Base-by-base conservation (phyloP, 2,888 invertebrate genomes). In the Dromius quadrimaculatus region DNA sequence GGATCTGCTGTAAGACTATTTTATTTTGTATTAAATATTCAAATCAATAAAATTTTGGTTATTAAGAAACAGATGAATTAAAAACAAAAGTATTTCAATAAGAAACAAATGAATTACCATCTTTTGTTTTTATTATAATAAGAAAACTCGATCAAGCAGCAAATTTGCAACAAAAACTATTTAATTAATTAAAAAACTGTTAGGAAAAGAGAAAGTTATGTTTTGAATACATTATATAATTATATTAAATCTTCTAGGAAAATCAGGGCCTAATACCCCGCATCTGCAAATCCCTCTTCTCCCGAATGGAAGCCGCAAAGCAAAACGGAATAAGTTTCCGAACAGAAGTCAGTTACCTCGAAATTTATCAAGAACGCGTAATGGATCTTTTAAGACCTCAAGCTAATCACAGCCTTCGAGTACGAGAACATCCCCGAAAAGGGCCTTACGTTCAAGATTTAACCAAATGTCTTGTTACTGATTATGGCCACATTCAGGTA, bases 381-480 rank as follows among this genome's bases (percentile, higher is more conserved):
- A 87, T 91, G 74, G 93, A 93, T 81, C 82, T 93, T 72, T 81
- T 93, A 59, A 76, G 79, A 79, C 83, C 83, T 0, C 83, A 83
- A 4, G 78, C 82, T 23, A 92, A 92, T 75, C 79, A 81, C 74
- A 81, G 81, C 74, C 84, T 88, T 41, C 88, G 87, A 75, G 90
- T 93, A 23, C 82, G 93, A 65, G 92, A 93, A 81, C 92, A 93
- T 82, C 92, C 92, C 1, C 86, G 87, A 73, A 86, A 86, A 72
- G 93, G 93, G 72, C 91, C 92, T 2, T 92, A 92, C 78, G 96
- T 96, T 3, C 93, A 95, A 83, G 93, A 92, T 76, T 82, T 95
- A 74, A 94, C 94, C 0, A 92, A 90, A 76, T 94, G 94, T 83
- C 85, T 93, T 47, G 94, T 95, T 9, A 92, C 92, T 0, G 93